Evolutionary conservation across 30 jellyfish, hydroid and myxozoan genomes (phyloP).

Genomic region (Turritopsis rubra): DNA sequence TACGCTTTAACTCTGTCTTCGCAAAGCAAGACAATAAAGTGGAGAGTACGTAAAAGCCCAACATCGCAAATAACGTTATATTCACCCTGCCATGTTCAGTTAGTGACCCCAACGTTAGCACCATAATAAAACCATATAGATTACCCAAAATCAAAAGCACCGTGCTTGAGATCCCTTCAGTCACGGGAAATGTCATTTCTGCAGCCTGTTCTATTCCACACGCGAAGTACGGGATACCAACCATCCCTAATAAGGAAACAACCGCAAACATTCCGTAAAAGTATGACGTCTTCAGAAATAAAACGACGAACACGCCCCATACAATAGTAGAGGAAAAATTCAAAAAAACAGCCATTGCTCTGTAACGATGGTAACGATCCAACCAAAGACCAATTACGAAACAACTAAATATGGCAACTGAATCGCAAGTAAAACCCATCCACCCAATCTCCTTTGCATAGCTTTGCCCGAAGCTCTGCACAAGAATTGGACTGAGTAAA

Average conservation of each 20-base stretch:
- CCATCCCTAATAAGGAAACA: constrained; percentile 32
- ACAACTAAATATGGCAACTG: constrained; percentile 42
- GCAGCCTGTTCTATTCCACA: constrained; percentile 75
- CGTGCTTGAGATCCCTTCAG: constrained; percentile 63
- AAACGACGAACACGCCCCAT: constrained; percentile 42
- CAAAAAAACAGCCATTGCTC: constrained; percentile 29
- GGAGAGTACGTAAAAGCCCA: constrained; percentile 36
- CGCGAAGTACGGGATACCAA: constrained; percentile 48
- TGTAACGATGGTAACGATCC: constrained; percentile 40
- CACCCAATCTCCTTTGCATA: constrained; percentile 59
- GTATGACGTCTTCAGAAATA: constrained; percentile 31
- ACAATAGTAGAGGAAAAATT: constrained; percentile 32
- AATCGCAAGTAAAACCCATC: constrained; percentile 62
- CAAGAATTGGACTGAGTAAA: constrained; percentile 33
- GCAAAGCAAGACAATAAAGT: constrained; percentile 37
- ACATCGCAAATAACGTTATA: constrained; percentile 30
- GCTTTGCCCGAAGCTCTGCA: constrained; percentile 7
- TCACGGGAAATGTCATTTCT: constrained; percentile 72
- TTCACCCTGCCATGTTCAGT: constrained; percentile 29
- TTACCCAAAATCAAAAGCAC: constrained; percentile 58
- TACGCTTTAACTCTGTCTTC: constrained; percentile 51
- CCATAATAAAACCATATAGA: constrained; percentile 46
- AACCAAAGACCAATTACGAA: constrained; percentile 44
- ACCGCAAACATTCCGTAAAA: constrained; percentile 31
- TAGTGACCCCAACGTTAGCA: constrained; percentile 37